Conservation (phyloP, 2,888 invertebrate genomes). For the Lasioglossum pauxillum region DNA sequence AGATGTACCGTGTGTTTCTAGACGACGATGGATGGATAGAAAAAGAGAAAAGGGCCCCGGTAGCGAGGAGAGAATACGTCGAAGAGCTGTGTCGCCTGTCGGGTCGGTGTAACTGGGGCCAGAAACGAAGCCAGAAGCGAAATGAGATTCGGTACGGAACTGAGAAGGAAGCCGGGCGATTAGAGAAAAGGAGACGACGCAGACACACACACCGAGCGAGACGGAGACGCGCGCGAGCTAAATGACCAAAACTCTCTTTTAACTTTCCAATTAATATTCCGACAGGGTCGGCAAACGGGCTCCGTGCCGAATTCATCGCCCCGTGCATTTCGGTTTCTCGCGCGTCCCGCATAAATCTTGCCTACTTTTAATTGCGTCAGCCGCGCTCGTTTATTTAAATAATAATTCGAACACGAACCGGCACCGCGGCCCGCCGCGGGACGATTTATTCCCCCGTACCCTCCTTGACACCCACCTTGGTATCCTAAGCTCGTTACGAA, state of each 20-base stretch:
- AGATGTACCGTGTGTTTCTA: conserved; percentile 50
- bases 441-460: conserved; percentile 46
- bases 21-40: conserved; percentile 27
- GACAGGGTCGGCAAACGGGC: conserved; percentile 41
- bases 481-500: conserved; percentile 42
- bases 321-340: conserved; percentile 51
- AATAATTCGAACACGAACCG: conserved; percentile 75
- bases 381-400: conserved; percentile 77
- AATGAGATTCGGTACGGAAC: background rate
- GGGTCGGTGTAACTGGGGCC: background rate
- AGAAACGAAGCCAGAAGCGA: conserved; percentile 4
- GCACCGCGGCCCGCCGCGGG: conserved; percentile 32
- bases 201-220: background rate
- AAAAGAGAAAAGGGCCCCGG: conserved; percentile 8
- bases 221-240: conserved; percentile 26
- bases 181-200: background rate
- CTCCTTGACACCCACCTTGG: conserved; percentile 1
- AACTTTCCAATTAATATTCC: conserved; percentile 80
- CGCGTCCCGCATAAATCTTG: conserved; percentile 75
- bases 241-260: conserved; percentile 71
- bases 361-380: conserved; percentile 78
- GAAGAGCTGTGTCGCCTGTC: background rate
- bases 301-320: conserved; percentile 35
- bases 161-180: conserved; percentile 29
- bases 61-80: no score